Conservation (phyloP, 2,888 invertebrate species). For the Parthenolecanium corni region DNA sequence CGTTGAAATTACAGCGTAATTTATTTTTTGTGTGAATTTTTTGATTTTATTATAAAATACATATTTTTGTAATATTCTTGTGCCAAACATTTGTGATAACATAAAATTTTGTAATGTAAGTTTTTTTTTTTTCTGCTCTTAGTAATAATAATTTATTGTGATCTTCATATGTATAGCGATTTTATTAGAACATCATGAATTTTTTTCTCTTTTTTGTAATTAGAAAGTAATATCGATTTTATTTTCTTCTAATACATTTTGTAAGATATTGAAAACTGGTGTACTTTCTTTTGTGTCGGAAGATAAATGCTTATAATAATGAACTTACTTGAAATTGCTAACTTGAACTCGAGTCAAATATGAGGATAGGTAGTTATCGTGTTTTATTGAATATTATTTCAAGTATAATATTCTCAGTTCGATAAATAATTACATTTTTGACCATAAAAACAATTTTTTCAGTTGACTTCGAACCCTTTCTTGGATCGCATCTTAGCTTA, state of each 20-base stretch:
- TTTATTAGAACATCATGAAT: neutral
- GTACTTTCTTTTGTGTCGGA: neutral
- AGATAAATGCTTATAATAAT: neutral
- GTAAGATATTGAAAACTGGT: neutral
- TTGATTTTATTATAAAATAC: too few species aligned
- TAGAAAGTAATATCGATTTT: conserved; percentile 1
- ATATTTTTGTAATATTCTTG: neutral
- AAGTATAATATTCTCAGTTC: too few species aligned
- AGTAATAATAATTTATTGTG: conserved; percentile 18
- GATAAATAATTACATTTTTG: too few species aligned
- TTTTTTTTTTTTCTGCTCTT: conserved; percentile 3
- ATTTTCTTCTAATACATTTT: conserved; percentile 15
- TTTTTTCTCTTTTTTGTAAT: neutral
- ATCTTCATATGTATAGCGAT: conserved; percentile 14
- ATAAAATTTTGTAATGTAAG: neutral
- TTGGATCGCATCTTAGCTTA: too few species aligned
- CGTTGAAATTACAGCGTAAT: too few species aligned
- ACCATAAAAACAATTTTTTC: too few species aligned
- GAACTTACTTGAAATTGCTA: neutral
- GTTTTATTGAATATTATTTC: too few species aligned
- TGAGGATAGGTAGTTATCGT: too few species aligned
- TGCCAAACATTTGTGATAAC: conserved; percentile 17
- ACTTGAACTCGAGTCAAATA: too few species aligned
- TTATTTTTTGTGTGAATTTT: neutral
- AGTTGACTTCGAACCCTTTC: too few species aligned